Evolutionary conservation across 2,113 vertebrate genomes (phyloP), one percentile per base, ranked within the genome.

Genomic region (Myxocyprinus asiaticus): DNA sequence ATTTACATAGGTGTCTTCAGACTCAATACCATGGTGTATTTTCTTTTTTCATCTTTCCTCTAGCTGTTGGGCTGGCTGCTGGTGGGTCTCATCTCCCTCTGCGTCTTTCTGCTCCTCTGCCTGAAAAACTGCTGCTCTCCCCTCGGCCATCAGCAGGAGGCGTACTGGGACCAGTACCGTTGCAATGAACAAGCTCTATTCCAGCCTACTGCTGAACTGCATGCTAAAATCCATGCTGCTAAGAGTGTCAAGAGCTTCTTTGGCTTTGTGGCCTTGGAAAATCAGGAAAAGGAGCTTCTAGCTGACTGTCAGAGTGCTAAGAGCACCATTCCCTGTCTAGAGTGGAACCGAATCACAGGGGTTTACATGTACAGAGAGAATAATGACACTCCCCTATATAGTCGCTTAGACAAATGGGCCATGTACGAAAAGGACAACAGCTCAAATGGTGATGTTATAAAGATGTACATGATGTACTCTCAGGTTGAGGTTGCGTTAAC

Each of bases 381-480:
- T 75, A 92, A 93, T n/a, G 94, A 94, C 22, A 90, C 92, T 61
- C 96, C 96, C 0, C 90, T 97, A 42, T 98, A 98, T 67, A 98
- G 96, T 85, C 92, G 95, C 67, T 94, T 98, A 22, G 94, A 97
- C 89, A 97, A 98, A 82, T 97, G 96, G 96, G 94, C 94, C 71
- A 93, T 93, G 70, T 94, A 93, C 6, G 86, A 86, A 48, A 80
- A 84, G 9, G 93, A 94, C 53, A 92, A 94, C 0, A 80, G 12
- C 14, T 55, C 12, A 56, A 12, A 12, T 58, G 14, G 14, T 58
- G 14, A 7, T 58, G 7, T 7, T 4, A 58, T 58, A 58, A 53
- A 7, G 5, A 14, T 56, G 14, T n/a, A 56, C 5, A 2, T 56
- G 14, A 58, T 33, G 14, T 15, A 58, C 55, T 7, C 11, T 15